Percentiles rank a stretch among this genome's conserved stretches.
These are phyloP conservation scores for Tetheella fluctuosa DNA, from an alignment of 2,888 invertebrate genomes.

Conservation along the genomic window DNA sequence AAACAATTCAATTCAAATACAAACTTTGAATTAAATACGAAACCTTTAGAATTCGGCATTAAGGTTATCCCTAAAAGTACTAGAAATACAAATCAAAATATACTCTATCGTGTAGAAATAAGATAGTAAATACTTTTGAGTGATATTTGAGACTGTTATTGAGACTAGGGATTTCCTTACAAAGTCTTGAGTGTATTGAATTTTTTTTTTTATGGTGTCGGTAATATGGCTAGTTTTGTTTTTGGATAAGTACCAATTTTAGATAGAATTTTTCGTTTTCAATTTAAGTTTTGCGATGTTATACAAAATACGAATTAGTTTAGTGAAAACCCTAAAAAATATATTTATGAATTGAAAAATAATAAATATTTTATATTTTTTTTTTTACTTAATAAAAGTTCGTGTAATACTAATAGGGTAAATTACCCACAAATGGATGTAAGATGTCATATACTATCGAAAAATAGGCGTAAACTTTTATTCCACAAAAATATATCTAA, in stretches of 20 bases:
- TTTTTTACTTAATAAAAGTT: too few relatives aligned
- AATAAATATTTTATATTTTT: too few relatives aligned
- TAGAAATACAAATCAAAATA: conserved; percentile 18
- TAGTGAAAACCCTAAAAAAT: too few relatives aligned
- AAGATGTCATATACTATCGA: too few relatives aligned
- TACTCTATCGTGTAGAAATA: conserved; percentile 25
- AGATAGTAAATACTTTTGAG: conserved; percentile 26
- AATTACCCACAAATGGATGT: conserved; percentile 15
- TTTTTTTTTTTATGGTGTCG: conserved; percentile 43
- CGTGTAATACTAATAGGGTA: too few relatives aligned
- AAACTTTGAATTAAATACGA: conserved; percentile 27
- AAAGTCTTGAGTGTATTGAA: conserved; percentile 39
- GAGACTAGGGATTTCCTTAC: conserved; percentile 44
- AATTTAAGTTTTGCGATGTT: too few relatives aligned
- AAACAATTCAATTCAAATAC: conserved; percentile 57
- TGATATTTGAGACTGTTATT: conserved; percentile 58
- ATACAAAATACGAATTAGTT: too few relatives aligned
- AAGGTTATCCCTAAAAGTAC: conserved; percentile 27
- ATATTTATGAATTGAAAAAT: too few relatives aligned
- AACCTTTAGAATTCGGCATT: conserved; percentile 62
- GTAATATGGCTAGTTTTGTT: conserved; percentile 50
- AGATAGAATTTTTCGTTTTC: not conserved
- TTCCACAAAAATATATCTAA: not conserved
- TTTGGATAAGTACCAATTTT: conserved; percentile 23
- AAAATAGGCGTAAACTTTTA: too few relatives aligned